These are phyloP conservation scores for Neostethus bicornis DNA, from an alignment of 2,797 vertebrate species.

Conservation along the genomic window DNA sequence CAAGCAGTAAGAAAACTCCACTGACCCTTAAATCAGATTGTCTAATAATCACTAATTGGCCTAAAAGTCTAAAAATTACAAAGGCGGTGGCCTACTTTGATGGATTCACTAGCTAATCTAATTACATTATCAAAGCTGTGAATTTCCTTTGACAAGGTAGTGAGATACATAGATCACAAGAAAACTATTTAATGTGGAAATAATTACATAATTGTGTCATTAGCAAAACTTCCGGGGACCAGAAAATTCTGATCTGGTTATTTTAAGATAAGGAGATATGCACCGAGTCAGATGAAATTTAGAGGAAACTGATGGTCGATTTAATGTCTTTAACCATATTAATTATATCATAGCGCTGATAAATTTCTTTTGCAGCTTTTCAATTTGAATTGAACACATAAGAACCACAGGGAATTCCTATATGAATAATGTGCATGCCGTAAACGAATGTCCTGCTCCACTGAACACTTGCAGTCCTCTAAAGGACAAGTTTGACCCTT, in stretches of 20 bases:
- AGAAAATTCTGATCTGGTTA: slow-evolving; percentile 24
- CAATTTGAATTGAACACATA: not conserved
- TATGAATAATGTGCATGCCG: slow-evolving; percentile 15
- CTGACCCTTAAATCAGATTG: slow-evolving; percentile 23
- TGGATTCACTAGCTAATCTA: slow-evolving; percentile 14
- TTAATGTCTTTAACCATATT: not conserved
- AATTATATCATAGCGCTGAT: slow-evolving; percentile 3
- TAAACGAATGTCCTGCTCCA: slow-evolving; percentile 12
- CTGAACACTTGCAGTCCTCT: slow-evolving; percentile 2
- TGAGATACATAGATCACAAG: slow-evolving; percentile 37
- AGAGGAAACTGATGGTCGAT: not conserved
- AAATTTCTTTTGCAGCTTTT: slow-evolving; percentile 5
- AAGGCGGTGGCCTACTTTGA: not conserved
- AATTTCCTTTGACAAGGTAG: slow-evolving; percentile 13
- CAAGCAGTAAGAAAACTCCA: not conserved
- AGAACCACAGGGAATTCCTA: slow-evolving; percentile 16
- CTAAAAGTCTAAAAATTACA: slow-evolving; percentile 24
- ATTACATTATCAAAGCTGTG: slow-evolving; percentile 11
- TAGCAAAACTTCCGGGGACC: slow-evolving; percentile 22
- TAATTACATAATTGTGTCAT: slow-evolving; percentile 27
- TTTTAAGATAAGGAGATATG: slow-evolving; percentile 30
- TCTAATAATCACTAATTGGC: slow-evolving; percentile 15
- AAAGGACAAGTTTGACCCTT: slow-evolving; percentile 12
- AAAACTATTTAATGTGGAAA: slow-evolving; percentile 16
- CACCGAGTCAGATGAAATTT: not conserved